These are phyloP conservation scores for Melozone crissalis DNA, from an alignment of 2,113 vertebrate genomes.

Conservation along the genomic window DNA sequence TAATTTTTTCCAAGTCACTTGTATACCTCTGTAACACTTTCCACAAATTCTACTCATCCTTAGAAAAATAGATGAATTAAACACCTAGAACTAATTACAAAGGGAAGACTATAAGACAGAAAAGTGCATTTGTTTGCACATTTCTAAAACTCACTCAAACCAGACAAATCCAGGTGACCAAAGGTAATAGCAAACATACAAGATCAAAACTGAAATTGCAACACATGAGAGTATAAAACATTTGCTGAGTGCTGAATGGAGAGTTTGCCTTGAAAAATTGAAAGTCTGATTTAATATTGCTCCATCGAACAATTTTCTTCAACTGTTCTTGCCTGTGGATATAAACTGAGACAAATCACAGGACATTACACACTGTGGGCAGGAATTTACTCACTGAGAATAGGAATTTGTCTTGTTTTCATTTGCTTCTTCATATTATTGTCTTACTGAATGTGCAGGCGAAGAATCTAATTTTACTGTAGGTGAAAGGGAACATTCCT, in stretches of 20 bases:
- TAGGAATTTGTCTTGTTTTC: neutral
- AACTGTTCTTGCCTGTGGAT: neutral
- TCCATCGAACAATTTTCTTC: neutral
- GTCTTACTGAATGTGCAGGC: neutral
- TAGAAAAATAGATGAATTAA: neutral
- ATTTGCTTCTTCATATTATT: neutral
- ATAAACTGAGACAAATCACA: slow-evolving; percentile 3
- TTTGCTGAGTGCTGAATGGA: neutral
- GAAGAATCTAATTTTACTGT: neutral
- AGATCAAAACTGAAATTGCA: neutral
- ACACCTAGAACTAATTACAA: neutral
- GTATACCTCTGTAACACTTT: neutral
- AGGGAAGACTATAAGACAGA: neutral
- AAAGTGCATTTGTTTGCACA: neutral
- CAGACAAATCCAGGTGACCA: neutral
- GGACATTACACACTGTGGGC: neutral
- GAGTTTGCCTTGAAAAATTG: neutral
- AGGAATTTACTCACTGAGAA: neutral
- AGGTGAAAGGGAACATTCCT: neutral
- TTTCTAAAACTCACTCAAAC: neutral
- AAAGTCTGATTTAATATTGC: neutral
- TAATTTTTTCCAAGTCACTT: neutral
- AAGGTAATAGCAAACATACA: neutral
- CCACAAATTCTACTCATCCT: neutral
- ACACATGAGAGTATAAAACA: neutral